phyloP scores from a whole-genome alignment of 2,888 invertebrate genomes.

The Lissonota sp. region DNA sequence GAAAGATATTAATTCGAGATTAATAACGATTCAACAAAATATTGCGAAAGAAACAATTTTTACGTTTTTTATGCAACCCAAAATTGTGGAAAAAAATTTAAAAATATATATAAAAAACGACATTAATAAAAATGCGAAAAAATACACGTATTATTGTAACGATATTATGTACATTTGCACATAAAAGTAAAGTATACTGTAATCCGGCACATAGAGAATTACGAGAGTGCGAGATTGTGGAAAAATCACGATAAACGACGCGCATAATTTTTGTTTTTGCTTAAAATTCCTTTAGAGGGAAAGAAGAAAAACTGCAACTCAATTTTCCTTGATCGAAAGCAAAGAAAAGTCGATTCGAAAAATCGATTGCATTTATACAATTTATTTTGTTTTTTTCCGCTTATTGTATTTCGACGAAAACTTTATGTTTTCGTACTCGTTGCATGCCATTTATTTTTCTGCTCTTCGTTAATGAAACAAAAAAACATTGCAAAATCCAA shows the following conservation, averaged over 20 bases:
- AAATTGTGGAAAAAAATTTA: neutral
- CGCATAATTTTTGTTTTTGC: conserved; percentile 1
- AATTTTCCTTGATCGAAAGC: neutral
- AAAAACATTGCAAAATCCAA: conserved; percentile 33
- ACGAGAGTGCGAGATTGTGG: conserved; percentile 19
- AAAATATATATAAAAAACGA: conserved; percentile 30
- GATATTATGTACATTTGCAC: conserved; percentile 65
- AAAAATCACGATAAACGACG: neutral
- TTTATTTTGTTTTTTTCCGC: conserved; percentile 11
- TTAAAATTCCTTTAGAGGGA: neutral
- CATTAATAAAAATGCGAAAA: conserved; percentile 23
- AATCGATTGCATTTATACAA: conserved; percentile 10
- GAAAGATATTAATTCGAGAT: too few species aligned
- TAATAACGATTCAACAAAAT: too few species aligned
- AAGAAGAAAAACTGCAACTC: neutral
- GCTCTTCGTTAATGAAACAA: neutral
- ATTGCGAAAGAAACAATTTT: conserved; percentile 3
- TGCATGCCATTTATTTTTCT: conserved; percentile 34
- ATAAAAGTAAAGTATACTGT: conserved; percentile 61
- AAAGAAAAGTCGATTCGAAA: neutral
- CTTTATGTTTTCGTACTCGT: conserved; percentile 16
- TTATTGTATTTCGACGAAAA: conserved; percentile 12
- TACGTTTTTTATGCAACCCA: too few species aligned
- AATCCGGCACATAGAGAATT: conserved; percentile 61
- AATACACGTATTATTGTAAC: conserved; percentile 60